Evolutionary conservation across 2,113 vertebrate genomes (phyloP), one percentile per base, ranked within the genome.

Genomic region (Thalassoma bifasciatum): DNA sequence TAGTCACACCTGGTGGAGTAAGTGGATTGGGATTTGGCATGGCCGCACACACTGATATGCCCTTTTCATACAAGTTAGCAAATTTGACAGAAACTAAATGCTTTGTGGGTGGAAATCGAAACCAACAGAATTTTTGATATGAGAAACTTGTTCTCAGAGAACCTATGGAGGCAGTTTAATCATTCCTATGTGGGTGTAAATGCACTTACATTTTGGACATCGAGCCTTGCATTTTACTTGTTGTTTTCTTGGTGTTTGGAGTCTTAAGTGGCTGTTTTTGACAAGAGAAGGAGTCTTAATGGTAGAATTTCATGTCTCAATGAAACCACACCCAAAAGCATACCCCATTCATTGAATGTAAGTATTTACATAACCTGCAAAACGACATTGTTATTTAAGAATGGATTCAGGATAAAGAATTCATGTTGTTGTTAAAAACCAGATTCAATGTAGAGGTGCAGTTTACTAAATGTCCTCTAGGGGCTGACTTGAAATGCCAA

Each of bases 21-120:
- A 67, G 60, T 53, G 40, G 50, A 72, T 76, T 71, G 52, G 60
- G 52, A 66, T 75, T 71, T 58, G 47, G 53, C 1, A 17, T 54
- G 47, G 50, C 64, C 54, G 11, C 53, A 59, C 68, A 60, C 44
- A 10, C 30, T 30, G 30, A 30, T 26, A 47, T 36, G 21, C 17
- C 16, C 13, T 23, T 57, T 37, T 67, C 61, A 34, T 16, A 50
- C 51, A 40, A 42, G 23, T 21, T 22, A 30, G 30, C 26, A 36
- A 13, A 49, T 68, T 60, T 13, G 36, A 30, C 34, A 34, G 13
- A 22, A 24, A 42, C n/a, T 0, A 8, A 19, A 5, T 19, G 16
- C 40, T 37, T 71, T 61, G 0, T 44, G 46, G 37, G 14, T 57
- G 40, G 74, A 21, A 22, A n/a, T 26, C 14, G 4, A 36, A n/a